Evolutionary conservation across 2,113 vertebrate species (phyloP).

Genomic region (Pedionomus torquatus): DNA sequence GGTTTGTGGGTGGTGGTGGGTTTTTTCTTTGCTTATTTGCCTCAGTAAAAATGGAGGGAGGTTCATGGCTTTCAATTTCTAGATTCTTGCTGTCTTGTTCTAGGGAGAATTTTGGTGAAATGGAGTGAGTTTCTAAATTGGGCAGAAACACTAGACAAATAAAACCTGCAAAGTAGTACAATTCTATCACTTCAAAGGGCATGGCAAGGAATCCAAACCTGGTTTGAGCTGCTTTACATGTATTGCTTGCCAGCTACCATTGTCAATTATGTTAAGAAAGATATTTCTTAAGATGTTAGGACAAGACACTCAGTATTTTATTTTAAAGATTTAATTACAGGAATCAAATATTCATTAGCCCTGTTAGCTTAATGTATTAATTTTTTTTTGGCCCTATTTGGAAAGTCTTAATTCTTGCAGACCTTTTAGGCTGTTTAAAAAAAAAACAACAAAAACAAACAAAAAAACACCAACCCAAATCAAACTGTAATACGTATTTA

Average conservation of each 20-base stretch:
- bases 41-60: background rate
- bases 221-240: background rate
- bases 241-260: background rate
- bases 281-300: background rate
- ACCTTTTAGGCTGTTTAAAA: background rate
- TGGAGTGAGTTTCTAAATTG: background rate
- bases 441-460: background rate
- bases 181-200: background rate
- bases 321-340: background rate
- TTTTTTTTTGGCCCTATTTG: background rate
- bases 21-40: background rate
- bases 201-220: background rate
- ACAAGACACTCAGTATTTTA: background rate
- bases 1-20: too few species aligned
- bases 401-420: background rate
- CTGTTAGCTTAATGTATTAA: background rate
- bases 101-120: background rate
- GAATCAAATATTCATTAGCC: background rate
- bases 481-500: background rate
- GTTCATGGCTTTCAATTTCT: background rate
- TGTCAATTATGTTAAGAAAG: background rate
- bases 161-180: background rate
- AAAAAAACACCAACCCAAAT: background rate
- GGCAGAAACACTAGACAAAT: background rate
- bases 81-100: background rate